A percentile compares a stretch with the other conserved stretches of the same genome.
Conservation (phyloP, 1,140 invertebrate genomes). For the Ooceraea biroi region DNA sequence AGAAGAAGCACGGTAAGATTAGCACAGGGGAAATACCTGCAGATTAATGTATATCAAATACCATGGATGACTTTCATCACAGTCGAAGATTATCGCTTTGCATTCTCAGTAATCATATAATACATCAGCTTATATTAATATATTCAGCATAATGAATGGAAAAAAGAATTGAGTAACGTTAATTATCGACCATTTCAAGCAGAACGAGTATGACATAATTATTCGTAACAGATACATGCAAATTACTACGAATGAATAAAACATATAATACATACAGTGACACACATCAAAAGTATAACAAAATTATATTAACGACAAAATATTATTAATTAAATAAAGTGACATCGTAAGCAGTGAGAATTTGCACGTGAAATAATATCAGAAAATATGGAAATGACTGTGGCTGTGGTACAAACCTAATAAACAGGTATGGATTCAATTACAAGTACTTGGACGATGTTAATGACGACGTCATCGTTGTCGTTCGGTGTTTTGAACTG, state of each 20-base stretch:
- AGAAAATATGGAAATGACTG: neutral
- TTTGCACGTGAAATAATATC: no score
- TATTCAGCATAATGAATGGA: neutral
- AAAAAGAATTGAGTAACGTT: neutral
- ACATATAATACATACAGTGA: no score
- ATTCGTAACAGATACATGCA: neutral
- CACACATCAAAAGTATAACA: no score
- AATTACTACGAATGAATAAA: no score
- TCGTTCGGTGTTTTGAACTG: constrained; percentile 22
- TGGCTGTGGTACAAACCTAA: no score
- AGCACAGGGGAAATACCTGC: neutral
- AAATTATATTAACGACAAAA: no score
- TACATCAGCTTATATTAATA: neutral
- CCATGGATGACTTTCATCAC: neutral
- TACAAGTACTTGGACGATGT: neutral
- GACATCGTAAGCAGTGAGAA: no score
- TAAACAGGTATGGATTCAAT: neutral
- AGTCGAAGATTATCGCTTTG: neutral
- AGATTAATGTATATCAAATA: constrained; percentile 35
- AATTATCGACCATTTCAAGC: neutral
- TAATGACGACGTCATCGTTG: neutral
- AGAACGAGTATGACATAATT: neutral
- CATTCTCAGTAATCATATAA: neutral
- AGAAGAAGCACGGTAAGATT: constrained; percentile 21
- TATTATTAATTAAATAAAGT: no score